Percentiles rank a stretch among this genome's conserved stretches.
phyloP scores from a whole-genome alignment of 2,113 vertebrate genomes.

The Platichthys flesus region DNA sequence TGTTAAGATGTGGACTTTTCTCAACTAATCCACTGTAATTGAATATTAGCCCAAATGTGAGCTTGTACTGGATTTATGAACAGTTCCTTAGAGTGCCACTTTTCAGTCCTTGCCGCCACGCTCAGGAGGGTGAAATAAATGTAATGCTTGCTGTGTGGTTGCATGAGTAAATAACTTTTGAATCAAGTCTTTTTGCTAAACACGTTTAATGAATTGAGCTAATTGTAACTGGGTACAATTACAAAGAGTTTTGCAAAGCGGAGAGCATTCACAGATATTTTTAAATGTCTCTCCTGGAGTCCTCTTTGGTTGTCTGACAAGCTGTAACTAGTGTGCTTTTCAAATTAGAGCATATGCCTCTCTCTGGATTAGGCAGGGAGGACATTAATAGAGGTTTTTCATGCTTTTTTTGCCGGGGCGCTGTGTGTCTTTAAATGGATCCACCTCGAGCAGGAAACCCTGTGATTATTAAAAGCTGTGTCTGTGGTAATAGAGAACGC shows the following conservation, averaged over 20 bases:
- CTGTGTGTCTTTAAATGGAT: constrained; percentile 61
- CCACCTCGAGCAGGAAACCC: constrained; percentile 58
- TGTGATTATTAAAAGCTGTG: constrained; percentile 69
- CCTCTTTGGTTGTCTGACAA: constrained; percentile 66
- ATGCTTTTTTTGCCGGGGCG: constrained; percentile 28
- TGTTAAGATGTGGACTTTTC: constrained; percentile 70
- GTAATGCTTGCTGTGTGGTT: constrained; percentile 41
- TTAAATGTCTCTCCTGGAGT: constrained; percentile 69
- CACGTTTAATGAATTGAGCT: constrained; percentile 76
- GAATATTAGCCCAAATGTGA: constrained; percentile 80
- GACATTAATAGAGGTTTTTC: constrained; percentile 61
- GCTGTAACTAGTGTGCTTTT: constrained; percentile 77
- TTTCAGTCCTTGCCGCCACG: constrained; percentile 48
- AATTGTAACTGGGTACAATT: constrained; percentile 81
- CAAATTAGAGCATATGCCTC: constrained; percentile 67
- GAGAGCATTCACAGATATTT: constrained; percentile 66
- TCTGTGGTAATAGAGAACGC: constrained; percentile 51
- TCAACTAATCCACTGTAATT: constrained; percentile 79
- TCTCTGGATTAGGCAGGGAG: constrained; percentile 62
- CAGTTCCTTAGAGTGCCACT: constrained; percentile 60
- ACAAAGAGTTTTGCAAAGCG: constrained; percentile 66
- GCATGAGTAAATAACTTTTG: constrained; percentile 69
- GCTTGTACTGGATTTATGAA: constrained; percentile 69
- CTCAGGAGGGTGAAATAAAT: constrained; percentile 43
- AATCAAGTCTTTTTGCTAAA: constrained; percentile 68